Evolutionary conservation across 2,888 invertebrate species (phyloP).

Genomic region (Tenthredo livida): DNA sequence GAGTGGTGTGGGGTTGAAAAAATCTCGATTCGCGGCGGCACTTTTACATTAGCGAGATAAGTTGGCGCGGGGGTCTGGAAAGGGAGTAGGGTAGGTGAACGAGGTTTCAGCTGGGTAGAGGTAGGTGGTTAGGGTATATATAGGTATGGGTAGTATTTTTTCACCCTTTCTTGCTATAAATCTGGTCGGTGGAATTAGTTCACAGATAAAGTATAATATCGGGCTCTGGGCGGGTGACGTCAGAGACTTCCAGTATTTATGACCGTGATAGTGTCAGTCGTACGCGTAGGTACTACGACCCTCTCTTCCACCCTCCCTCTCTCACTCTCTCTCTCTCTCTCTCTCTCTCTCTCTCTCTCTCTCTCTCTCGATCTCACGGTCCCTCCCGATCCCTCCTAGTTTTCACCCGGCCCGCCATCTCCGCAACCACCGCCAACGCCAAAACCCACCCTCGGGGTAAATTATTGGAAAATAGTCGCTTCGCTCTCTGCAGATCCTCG

Average conservation of each 20-base stretch:
- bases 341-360: background rate
- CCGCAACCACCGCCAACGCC: slow-evolving; percentile 52
- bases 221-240: slow-evolving; percentile 76
- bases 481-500: slow-evolving; percentile 57
- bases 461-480: slow-evolving; percentile 77
- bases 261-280: slow-evolving; percentile 77
- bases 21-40: slow-evolving; percentile 61
- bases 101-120: slow-evolving; percentile 56
- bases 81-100: slow-evolving; percentile 51
- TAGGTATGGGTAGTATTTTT: slow-evolving; percentile 66
- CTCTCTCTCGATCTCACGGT: slow-evolving; percentile 55
- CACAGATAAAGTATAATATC: slow-evolving; percentile 79
- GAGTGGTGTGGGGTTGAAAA: slow-evolving; percentile 24
- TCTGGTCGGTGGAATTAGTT: slow-evolving; percentile 78
- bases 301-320: slow-evolving; percentile 57
- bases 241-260: slow-evolving; percentile 77
- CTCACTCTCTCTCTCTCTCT: slow-evolving; percentile 49
- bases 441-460: slow-evolving; percentile 63
- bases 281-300: slow-evolving; percentile 65
- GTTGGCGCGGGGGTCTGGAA: slow-evolving; percentile 57
- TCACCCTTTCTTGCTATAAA: slow-evolving; percentile 77
- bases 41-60: slow-evolving; percentile 76
- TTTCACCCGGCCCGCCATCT: slow-evolving; percentile 44
- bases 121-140: slow-evolving; percentile 1
- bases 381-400: slow-evolving; percentile 55